Percentiles rank a stretch among this genome's conserved stretches.
phyloP scores from a whole-genome alignment of 2,113 vertebrate genomes.

The Scomber japonicus region DNA sequence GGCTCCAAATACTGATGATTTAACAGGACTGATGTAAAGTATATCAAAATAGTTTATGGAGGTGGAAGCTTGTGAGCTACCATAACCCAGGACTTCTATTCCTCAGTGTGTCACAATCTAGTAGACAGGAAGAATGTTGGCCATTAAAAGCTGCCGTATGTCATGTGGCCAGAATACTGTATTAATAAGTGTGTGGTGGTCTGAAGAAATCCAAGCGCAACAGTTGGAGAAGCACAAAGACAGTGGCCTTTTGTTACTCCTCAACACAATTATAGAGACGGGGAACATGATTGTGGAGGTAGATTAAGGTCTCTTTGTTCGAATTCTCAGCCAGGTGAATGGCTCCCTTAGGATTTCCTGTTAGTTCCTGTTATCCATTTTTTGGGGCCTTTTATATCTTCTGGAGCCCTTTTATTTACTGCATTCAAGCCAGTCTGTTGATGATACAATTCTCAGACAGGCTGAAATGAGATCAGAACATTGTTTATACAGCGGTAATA shows the following conservation, averaged over 20 bases:
- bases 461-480: conserved; percentile 6
- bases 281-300: background rate
- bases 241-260: background rate
- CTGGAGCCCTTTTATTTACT: background rate
- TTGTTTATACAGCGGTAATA: conserved; percentile 1
- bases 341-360: background rate
- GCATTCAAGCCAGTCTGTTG: background rate
- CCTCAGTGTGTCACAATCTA: background rate
- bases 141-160: background rate
- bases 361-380: background rate
- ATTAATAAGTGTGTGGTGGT: background rate
- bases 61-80: background rate
- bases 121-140: background rate
- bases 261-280: background rate
- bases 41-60: conserved; percentile 15
- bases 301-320: background rate
- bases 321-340: background rate
- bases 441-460: background rate
- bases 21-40: conserved; percentile 28
- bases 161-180: no score
- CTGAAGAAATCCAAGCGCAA: background rate
- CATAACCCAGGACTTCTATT: background rate
- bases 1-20: conserved; percentile 43
- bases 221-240: no score
- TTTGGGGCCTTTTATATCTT: background rate